Conservation (phyloP, 2,797 vertebrate species). For the Phylloscopus collybita region DNA sequence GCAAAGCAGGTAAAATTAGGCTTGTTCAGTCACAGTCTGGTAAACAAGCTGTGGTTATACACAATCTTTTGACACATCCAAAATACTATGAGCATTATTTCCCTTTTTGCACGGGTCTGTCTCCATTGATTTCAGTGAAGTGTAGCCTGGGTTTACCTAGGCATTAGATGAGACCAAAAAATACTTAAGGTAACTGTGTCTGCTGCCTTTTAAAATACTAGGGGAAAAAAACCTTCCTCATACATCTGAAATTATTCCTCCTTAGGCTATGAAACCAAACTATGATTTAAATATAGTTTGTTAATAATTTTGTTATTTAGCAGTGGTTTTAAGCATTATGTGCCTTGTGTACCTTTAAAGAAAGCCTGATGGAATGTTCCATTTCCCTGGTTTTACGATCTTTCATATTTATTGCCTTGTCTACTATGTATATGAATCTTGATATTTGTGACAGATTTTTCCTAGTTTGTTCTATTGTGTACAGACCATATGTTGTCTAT, state of each 20-base stretch:
- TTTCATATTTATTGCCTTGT: slow-evolving; percentile 42
- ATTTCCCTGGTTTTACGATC: slow-evolving; percentile 28
- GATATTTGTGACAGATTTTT: slow-evolving; percentile 14
- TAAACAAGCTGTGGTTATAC: not conserved
- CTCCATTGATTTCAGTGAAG: not conserved
- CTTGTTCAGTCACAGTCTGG: not conserved
- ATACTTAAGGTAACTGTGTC: not conserved
- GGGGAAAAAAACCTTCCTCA: not conserved
- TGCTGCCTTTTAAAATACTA: not conserved
- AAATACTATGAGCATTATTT: not conserved
- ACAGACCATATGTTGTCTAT: not conserved
- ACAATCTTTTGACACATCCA: not conserved
- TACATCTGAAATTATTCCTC: not conserved
- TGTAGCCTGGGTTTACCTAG: not conserved
- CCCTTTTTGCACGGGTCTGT: rapidly evolving
- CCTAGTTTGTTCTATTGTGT: slow-evolving; percentile 2
- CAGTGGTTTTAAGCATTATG: not conserved
- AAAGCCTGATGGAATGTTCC: not conserved
- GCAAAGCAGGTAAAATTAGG: not conserved
- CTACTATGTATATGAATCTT: not conserved
- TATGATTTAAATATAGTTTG: not conserved
- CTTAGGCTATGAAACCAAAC: not conserved
- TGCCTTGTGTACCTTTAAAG: not conserved
- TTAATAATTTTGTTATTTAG: not conserved
- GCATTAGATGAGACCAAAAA: not conserved